Conservation (phyloP, 2,888 invertebrate genomes). For the Cepaea hortensis region DNA sequence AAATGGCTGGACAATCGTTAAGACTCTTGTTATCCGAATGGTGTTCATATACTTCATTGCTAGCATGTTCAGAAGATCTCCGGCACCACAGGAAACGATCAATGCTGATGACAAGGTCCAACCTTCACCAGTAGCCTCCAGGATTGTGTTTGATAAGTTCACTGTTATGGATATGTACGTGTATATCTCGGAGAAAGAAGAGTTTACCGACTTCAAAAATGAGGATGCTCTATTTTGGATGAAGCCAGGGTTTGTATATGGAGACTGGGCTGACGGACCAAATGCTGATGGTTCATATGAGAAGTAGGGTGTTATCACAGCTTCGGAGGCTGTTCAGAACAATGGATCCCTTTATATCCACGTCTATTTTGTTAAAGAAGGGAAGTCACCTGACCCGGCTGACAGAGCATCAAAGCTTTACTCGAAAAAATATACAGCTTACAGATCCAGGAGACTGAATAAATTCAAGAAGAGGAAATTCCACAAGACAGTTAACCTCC, state of each 20-base stretch:
- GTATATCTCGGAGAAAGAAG: conserved; percentile 88
- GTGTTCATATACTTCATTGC: conserved; percentile 94
- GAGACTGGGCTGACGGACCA: conserved; percentile 91
- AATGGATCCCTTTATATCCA: conserved; percentile 97
- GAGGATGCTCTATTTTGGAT: conserved; percentile 86
- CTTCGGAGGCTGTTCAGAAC: conserved; percentile 81
- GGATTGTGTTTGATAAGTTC: conserved; percentile 82
- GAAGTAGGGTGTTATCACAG: conserved; percentile 83
- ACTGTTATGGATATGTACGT: conserved; percentile 90
- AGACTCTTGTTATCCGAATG: conserved; percentile 90
- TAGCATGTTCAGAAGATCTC: conserved; percentile 86
- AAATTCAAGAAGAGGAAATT: conserved; percentile 92
- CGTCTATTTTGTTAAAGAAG: conserved; percentile 88
- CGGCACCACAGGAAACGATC: conserved; percentile 77
- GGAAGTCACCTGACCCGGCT: conserved; percentile 87
- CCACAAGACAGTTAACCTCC: conserved; percentile 91
- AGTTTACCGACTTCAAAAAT: conserved; percentile 83
- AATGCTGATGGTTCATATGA: conserved; percentile 86
- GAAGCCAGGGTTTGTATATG: conserved; percentile 88
- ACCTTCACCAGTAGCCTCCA: conserved; percentile 57
- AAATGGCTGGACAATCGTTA: conserved; percentile 80
- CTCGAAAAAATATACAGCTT: conserved; percentile 84
- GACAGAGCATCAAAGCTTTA: conserved; percentile 80
- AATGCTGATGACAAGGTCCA: conserved; percentile 50
- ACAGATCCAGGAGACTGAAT: conserved; percentile 87